phyloP scores from a whole-genome alignment of 2,113 vertebrate species.

The Lepus timidus region DNA sequence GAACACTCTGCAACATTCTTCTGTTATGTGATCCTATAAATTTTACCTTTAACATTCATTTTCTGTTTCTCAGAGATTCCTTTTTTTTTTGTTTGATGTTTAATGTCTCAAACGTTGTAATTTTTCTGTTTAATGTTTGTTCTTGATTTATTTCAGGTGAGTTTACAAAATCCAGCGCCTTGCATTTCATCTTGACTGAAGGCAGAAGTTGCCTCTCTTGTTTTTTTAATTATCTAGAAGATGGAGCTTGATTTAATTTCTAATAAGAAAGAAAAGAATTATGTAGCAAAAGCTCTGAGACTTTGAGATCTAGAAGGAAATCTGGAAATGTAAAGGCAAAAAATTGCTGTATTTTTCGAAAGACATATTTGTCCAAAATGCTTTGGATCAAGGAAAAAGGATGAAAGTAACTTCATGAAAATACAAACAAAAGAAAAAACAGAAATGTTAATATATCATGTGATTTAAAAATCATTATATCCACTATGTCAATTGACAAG shows the following conservation, averaged over 20 bases:
- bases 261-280: not conserved
- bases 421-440: not conserved
- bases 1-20: not conserved
- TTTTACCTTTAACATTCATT: not conserved
- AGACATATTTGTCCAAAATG: not conserved
- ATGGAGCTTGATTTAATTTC: not conserved
- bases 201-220: not conserved
- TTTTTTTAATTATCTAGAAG: constrained; percentile 17
- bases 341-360: not conserved
- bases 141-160: not conserved
- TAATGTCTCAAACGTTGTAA: not conserved
- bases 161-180: not conserved
- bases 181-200: constrained; percentile 6
- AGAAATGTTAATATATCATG: not conserved
- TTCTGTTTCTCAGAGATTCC: not conserved
- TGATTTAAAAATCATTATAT: not conserved
- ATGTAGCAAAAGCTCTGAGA: not conserved
- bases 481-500: not conserved
- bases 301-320: not conserved
- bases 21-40: not conserved
- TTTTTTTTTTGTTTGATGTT: not conserved
- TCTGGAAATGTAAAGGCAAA: not conserved
- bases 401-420: not conserved
- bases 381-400: not conserved
- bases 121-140: not conserved